Base-by-base conservation (phyloP, 1,140 invertebrate genomes). In the Carcinoscorpius rotundicauda region DNA sequence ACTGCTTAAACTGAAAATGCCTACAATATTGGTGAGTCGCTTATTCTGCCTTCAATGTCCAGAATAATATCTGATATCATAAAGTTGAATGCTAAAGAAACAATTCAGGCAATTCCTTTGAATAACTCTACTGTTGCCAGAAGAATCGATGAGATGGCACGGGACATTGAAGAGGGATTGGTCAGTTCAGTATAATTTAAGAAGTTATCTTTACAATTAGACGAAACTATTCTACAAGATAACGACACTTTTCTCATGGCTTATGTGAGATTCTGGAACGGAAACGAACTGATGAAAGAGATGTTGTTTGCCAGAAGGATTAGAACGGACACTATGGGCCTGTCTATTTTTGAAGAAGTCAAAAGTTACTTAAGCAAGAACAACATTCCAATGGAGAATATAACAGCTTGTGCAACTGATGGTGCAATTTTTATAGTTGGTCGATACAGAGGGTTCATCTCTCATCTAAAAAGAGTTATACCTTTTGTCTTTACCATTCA, bases 321-420 rank as follows among this genome's bases (percentile, higher is more conserved):
- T 29, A 51, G 50, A 60, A 68, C 67, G 9, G 63, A 68, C 55
- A 66, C 64, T 3, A 68, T 60, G 56, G 60, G 64, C 4, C n/a
- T 56, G 59, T 51, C 60, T 6, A 61, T 68, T 55, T 68, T 62
- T 60, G n/a, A 52, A 10, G 51, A 56, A 63, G 63, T 74, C 51
- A 61, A 73, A 64, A 61, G 69, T 52, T 73, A 72, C 73, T 75
- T 70, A 58, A 55, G 70, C 4, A 67, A 66, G 62, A 71, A 73
- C 65, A 65, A 65, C 57, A 70, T 73, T 59, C 70, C 70, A 11
- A 63, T 73, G 50, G 68, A 60, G 58, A 75, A 75, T 74, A 75
- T 75, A 56, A 68, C 73, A 59, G 70, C 71, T 64, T 63, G 68
- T 66, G 73, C 73, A 65, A 75, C 70, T 60, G 71, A 76, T 72